Conservation (phyloP, 2,888 invertebrate species). For the Aquatica leii region DNA sequence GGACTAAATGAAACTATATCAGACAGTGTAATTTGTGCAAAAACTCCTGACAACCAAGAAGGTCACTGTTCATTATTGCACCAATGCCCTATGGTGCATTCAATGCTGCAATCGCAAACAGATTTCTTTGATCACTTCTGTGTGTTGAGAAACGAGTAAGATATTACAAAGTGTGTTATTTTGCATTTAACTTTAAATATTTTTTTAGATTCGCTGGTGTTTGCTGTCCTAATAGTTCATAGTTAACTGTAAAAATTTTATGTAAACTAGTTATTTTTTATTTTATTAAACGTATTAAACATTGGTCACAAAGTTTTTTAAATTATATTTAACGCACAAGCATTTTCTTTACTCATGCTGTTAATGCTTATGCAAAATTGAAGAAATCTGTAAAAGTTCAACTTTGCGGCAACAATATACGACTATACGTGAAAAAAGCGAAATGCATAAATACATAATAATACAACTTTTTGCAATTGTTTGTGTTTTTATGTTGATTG, state of each 20-base stretch:
- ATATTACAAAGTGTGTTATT: neutral
- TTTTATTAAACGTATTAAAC: no score
- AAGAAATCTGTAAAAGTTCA: no score
- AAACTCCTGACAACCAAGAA: constrained; percentile 20
- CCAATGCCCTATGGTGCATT: constrained; percentile 17
- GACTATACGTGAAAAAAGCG: no score
- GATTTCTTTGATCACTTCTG: constrained; percentile 25
- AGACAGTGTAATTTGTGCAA: constrained; percentile 22
- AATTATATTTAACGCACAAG: no score
- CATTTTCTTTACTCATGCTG: no score
- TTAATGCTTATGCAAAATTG: no score
- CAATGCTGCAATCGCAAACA: constrained; percentile 7
- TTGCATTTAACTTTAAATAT: neutral
- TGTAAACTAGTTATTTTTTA: no score
- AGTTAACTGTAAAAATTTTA: neutral
- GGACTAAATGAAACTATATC: constrained; percentile 25
- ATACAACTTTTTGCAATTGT: no score
- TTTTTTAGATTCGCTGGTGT: constrained; percentile 28
- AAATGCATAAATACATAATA: no score
- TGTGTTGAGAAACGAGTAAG: constrained; percentile 23
- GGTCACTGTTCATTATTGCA: constrained; percentile 27
- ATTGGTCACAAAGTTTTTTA: no score
- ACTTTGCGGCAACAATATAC: no score
- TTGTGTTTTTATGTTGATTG: no score
- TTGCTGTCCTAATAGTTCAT: constrained; percentile 21